Percentiles rank a stretch among this genome's conserved stretches.
These are phyloP conservation scores for Ochlodes sylvanus DNA, from an alignment of 2,888 invertebrate genomes.

Conservation along the genomic window DNA sequence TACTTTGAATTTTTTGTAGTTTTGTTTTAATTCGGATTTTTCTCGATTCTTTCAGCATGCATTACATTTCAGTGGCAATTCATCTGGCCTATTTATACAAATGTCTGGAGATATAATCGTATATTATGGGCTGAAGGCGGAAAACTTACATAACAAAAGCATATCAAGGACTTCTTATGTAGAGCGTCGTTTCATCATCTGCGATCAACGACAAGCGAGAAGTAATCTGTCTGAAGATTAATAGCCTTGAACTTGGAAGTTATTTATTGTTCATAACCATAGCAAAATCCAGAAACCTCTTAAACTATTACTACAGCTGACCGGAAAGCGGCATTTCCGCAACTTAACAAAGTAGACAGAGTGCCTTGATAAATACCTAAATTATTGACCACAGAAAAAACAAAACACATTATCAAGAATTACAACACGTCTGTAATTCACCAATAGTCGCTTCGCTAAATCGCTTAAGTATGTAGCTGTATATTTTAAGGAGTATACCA, in stretches of 20 bases:
- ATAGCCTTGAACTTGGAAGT: background rate
- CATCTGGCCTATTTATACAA: conserved; percentile 29
- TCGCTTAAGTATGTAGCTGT: too few species aligned
- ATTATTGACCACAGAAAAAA: too few species aligned
- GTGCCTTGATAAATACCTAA: too few species aligned
- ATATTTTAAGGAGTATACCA: too few species aligned
- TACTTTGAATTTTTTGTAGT: background rate
- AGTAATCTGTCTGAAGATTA: background rate
- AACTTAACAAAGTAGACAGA: too few species aligned
- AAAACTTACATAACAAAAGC: conserved; percentile 31
- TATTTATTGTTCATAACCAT: too few species aligned
- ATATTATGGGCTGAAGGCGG: conserved; percentile 24
- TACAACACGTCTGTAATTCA: too few species aligned
- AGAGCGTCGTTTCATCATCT: background rate
- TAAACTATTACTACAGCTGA: too few species aligned
- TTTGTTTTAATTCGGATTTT: background rate
- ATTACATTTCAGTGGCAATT: conserved; percentile 6
- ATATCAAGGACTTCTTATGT: conserved; percentile 25
- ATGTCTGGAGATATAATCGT: conserved; percentile 27
- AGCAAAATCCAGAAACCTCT: too few species aligned
- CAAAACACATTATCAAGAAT: too few species aligned
- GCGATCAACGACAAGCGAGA: background rate
- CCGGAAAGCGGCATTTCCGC: too few species aligned
- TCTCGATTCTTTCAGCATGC: background rate
- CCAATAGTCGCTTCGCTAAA: too few species aligned